These are phyloP conservation scores for Atrichornis clamosus DNA, from an alignment of 2,113 vertebrate genomes.

Conservation along the genomic window DNA sequence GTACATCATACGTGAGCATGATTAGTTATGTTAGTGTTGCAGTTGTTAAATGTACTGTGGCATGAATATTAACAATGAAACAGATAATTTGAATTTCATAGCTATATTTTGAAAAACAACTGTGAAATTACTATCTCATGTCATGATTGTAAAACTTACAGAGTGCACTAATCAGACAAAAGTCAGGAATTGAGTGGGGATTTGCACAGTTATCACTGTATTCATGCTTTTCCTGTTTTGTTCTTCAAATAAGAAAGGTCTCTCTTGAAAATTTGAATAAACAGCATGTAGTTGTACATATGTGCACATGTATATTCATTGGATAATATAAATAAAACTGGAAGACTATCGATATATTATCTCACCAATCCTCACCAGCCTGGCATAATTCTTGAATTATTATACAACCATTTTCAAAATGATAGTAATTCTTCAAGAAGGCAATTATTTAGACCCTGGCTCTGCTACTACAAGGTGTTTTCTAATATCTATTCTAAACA, in stretches of 20 bases:
- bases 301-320: background rate
- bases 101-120: background rate
- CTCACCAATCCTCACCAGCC: background rate
- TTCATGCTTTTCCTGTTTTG: background rate
- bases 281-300: background rate
- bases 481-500: background rate
- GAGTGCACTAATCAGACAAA: background rate
- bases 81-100: background rate
- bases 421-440: background rate
- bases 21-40: background rate
- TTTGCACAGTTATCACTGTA: background rate
- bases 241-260: background rate
- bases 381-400: background rate
- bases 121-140: background rate
- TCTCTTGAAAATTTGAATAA: background rate
- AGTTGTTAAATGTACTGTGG: background rate
- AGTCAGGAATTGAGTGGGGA: background rate
- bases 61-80: background rate
- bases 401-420: background rate
- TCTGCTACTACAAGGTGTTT: background rate
- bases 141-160: background rate
- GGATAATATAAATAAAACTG: background rate
- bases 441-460: background rate
- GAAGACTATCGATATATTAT: background rate
- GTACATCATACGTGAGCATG: background rate